Conservation (phyloP, 2,888 invertebrate species). For the Pristionchus fissidentatus region DNA sequence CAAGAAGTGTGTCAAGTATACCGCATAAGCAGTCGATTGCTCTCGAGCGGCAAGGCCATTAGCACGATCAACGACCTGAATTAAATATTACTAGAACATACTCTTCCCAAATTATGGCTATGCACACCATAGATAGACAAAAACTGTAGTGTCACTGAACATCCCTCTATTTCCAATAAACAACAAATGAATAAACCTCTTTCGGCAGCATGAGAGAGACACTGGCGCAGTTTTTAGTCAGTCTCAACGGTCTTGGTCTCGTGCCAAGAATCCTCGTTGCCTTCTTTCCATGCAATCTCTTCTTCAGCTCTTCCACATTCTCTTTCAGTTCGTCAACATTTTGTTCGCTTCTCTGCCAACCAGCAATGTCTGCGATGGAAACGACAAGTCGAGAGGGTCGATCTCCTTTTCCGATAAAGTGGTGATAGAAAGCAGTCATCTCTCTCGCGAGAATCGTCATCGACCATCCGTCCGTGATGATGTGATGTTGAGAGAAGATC, state of each 20-base stretch:
- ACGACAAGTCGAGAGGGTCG: neutral
- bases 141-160: neutral
- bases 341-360: neutral
- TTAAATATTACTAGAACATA: neutral
- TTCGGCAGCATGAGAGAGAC: conserved; percentile 14
- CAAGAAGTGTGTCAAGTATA: conserved; percentile 17
- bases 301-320: neutral
- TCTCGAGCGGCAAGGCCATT: neutral
- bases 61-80: neutral
- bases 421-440: neutral
- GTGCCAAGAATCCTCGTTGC: conserved; percentile 4
- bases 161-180: neutral
- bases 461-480: conserved; percentile 74
- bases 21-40: neutral
- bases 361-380: conserved; percentile 41
- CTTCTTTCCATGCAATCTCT: neutral
- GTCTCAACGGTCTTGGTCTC: neutral
- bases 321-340: neutral
- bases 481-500: conserved; percentile 70
- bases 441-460: conserved; percentile 68
- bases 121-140: no score
- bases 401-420: neutral
- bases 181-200: no score
- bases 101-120: neutral
- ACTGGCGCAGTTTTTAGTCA: neutral